Base-by-base conservation (phyloP, 35 echinoderm and acorn worm species). In the Ophioderma brevispina region DNA sequence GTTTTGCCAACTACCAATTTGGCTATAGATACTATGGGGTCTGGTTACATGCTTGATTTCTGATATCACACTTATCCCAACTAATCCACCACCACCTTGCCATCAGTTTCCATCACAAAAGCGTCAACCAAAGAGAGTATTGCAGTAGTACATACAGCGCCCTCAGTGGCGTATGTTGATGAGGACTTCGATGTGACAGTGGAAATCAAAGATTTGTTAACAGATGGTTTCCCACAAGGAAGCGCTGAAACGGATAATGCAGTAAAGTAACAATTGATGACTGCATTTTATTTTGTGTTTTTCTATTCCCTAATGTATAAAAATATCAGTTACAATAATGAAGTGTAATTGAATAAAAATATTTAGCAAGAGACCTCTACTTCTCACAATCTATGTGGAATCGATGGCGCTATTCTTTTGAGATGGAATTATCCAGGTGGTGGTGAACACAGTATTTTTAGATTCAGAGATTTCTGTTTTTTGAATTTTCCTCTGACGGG, bases 1-100 rank as follows among this genome's bases (percentile, higher is more conserved):
- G 96, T 41, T 90, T 75, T 64, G 90, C 90, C 36, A 98, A 94
- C 83, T 52, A 98, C 92, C 0, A 81, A 95, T 55, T 78, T 95
- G 34, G 84, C 81, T 35, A 80, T 95, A 32, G 86, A 89, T 64
- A 55, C 34, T 77, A 89, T 40, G 6, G 93, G 87, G 1, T 32
- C 89, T 13, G 80, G 85, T 33, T 88, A 92, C 55, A 82, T 95
- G 40, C 55, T 98, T 18, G 90, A 98, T 50, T 98, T 98, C 64
- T 36, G 55, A 0, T 46, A 36, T 35, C 6, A 90, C 95, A 88
- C 79, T 33, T 35, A 90, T 37, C 96, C 96, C 23, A 94, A 98
- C 64, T 95, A 81, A 18, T 84, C 92, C n/a, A 91, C 75, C 13
- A 78, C 92, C 15, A 39, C 63, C 0, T 56, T 64, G 3, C 88